Percentiles rank a stretch among this genome's conserved stretches.
Conservation (phyloP, 2,888 invertebrate species). For the Dolomedes plantarius region DNA sequence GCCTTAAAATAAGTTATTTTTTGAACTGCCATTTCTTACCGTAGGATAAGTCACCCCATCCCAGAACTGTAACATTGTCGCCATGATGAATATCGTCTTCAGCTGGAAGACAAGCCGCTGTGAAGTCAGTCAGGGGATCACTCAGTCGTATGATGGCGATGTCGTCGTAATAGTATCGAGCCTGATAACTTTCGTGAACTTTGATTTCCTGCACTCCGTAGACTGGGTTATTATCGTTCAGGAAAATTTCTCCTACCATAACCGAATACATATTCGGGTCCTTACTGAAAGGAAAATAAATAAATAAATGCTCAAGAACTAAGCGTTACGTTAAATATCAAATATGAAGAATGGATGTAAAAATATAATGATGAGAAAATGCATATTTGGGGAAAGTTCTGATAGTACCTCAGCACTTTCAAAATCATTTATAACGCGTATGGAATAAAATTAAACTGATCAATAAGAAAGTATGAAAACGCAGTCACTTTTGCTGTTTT, state of each 20-base stretch:
- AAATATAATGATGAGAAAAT: too few relatives aligned
- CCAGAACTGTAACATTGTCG: constrained; percentile 45
- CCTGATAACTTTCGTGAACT: constrained; percentile 40
- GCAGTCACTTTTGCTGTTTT: too few relatives aligned
- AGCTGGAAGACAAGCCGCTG: constrained; percentile 40
- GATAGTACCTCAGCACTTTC: too few relatives aligned
- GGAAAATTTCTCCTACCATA: constrained; percentile 27
- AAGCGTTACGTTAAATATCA: too few relatives aligned
- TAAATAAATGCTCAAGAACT: too few relatives aligned
- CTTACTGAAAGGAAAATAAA: constrained; percentile 26
- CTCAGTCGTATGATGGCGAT: constrained; percentile 54
- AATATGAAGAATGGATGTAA: too few relatives aligned
- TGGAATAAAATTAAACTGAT: too few relatives aligned
- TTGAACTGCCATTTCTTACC: too few relatives aligned
- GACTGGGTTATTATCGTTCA: neutral
- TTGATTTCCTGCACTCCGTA: constrained; percentile 35
- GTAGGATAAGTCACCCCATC: constrained; percentile 59
- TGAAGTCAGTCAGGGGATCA: neutral
- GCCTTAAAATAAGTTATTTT: too few relatives aligned
- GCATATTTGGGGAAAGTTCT: too few relatives aligned
- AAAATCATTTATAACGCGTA: too few relatives aligned
- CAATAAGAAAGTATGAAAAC: too few relatives aligned
- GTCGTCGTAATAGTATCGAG: constrained; percentile 57
- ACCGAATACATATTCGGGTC: constrained; percentile 44
- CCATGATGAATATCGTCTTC: constrained; percentile 18